These are phyloP conservation scores for Arenaria interpres DNA, from an alignment of 2,113 vertebrate genomes.

Conservation along the genomic window DNA sequence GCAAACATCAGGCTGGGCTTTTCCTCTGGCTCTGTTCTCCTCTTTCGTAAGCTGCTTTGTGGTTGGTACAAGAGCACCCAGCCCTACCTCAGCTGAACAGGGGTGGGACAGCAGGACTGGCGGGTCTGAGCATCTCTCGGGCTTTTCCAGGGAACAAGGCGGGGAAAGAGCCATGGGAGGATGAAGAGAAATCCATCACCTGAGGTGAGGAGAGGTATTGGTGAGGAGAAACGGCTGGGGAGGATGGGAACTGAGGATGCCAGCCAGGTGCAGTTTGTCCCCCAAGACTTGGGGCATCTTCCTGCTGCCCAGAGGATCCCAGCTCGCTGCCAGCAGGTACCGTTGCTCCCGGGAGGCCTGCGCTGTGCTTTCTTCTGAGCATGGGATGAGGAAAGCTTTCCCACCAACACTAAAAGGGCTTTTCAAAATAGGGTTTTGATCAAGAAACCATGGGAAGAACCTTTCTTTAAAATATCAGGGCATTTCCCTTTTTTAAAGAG, in stretches of 20 bases:
- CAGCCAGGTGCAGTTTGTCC: too few species aligned
- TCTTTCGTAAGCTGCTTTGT: background rate
- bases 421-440: background rate
- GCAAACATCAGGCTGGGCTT: background rate
- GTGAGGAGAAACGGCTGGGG: too few species aligned
- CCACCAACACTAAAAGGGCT: background rate
- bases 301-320: background rate
- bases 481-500: background rate
- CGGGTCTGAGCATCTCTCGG: background rate
- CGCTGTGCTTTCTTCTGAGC: background rate
- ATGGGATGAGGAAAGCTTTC: background rate
- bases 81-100: rapidly evolving
- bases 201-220: too few species aligned
- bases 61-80: background rate
- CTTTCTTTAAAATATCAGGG: background rate
- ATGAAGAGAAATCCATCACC: too few species aligned
- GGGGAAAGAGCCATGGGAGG: background rate
- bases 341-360: background rate
- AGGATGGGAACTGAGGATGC: background rate
- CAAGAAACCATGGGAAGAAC: background rate
- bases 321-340: rapidly evolving
- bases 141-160: background rate
- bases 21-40: background rate
- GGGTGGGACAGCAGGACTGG: background rate
- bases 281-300: rapidly evolving